Evolutionary conservation across 2,797 vertebrate genomes (phyloP).

Genomic region (Chelidonichthys spinosus): DNA sequence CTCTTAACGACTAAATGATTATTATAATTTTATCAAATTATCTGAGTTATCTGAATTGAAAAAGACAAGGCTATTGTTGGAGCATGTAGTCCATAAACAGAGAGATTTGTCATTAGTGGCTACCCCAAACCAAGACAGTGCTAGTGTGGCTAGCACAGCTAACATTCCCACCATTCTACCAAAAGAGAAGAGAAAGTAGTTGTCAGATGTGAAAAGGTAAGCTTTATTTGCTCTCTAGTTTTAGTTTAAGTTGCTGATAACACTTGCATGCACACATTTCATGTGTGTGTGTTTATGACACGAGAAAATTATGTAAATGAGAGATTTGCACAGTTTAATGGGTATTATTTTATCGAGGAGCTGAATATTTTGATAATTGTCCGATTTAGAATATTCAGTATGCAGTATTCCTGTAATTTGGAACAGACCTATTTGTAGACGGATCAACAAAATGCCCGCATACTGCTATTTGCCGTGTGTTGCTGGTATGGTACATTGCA

Average conservation of each 20-base stretch:
- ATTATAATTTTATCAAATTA: background rate
- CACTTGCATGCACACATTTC: background rate
- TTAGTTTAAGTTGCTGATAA: background rate
- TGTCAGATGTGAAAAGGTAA: background rate
- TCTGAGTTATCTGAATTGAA: background rate
- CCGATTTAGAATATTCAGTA: background rate
- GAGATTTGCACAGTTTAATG: background rate
- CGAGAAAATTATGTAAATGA: background rate
- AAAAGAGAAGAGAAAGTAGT: background rate
- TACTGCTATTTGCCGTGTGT: background rate
- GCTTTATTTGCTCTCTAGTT: background rate
- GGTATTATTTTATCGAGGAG: background rate
- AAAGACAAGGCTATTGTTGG: background rate
- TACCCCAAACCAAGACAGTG: background rate
- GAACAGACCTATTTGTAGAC: background rate
- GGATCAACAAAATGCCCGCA: background rate
- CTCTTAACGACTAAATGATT: background rate
- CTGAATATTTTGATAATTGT: background rate
- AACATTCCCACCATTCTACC: background rate
- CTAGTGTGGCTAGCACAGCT: background rate
- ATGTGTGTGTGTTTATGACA: background rate
- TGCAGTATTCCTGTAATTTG: too few species aligned
- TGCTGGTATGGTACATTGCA: constrained; percentile 2
- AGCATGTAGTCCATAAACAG: background rate
- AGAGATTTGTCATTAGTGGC: background rate